phyloP scores from a whole-genome alignment of 1,140 invertebrate genomes.

The Telenomus remus region DNA sequence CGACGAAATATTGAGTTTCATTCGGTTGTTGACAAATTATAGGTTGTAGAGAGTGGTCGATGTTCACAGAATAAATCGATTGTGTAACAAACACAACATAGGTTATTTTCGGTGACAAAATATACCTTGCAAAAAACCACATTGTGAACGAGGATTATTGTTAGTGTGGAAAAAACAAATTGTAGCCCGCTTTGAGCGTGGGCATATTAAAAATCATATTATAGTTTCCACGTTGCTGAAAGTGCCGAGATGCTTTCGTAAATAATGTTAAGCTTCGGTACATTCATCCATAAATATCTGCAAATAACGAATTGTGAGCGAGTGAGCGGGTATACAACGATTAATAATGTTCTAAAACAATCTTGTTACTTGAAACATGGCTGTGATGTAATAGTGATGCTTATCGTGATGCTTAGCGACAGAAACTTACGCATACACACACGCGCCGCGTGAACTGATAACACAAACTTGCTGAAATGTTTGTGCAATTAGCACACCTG shows the following conservation, averaged over 20 bases:
- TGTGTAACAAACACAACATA: too few species aligned
- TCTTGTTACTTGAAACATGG: conserved; percentile 18
- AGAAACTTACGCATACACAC: conserved; percentile 4
- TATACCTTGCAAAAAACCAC: too few species aligned
- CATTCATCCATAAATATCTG: conserved; percentile 4
- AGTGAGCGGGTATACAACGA: conserved; percentile 8
- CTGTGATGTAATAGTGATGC: conserved; percentile 16
- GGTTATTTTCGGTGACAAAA: too few species aligned
- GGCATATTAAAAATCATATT: background rate
- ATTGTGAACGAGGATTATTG: too few species aligned
- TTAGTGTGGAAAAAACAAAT: too few species aligned
- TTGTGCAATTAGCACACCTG: conserved; percentile 11
- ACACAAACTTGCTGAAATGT: conserved; percentile 24
- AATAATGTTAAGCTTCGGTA: conserved; percentile 1
- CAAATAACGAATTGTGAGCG: conserved; percentile 8
- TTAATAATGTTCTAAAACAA: conserved; percentile 34
- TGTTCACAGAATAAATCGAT: too few species aligned
- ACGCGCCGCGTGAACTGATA: conserved; percentile 12
- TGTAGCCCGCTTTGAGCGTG: too few species aligned
- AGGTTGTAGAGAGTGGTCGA: too few species aligned
- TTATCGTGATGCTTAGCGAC: conserved; percentile 9
- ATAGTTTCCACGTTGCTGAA: background rate
- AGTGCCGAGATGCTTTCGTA: conserved; percentile 1
- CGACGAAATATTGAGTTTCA: too few species aligned
- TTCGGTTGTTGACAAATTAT: too few species aligned